Evolutionary conservation across 2,888 invertebrate genomes (phyloP), one percentile per base, ranked within the genome.

Genomic region (Lottia gigantea): DNA sequence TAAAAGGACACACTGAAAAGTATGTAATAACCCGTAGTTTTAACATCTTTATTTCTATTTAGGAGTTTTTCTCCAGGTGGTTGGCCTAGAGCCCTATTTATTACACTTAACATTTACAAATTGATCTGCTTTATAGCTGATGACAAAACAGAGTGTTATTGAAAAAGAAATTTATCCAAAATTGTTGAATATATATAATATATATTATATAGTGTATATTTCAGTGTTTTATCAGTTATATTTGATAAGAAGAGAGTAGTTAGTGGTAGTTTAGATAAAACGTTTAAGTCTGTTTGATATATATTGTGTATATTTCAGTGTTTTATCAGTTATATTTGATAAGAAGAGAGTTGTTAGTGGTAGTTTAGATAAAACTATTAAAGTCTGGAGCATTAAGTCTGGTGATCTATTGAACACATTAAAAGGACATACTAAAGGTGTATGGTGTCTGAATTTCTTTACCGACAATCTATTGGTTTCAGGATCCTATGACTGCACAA

Each of bases 391-490:
- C 70, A 76, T 86, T 61, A 76, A 76, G 64, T 79, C 83, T 4
- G 85, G 83, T 4, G 74, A 76, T 62, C 76, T 80, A 31, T 64
- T 75, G 31, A 82, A 84, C 68, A 83, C 82, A 8, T 75, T 87
- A 16, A 78, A 74, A 62, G 87, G 86, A 0, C 87, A 87, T 72
- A 74, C 72, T 15, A 79, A 79, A 64, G 86, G 86, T 11, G 82
- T 87, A 40, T 87, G 86, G 86, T 84, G 85, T 68, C 75, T 87
- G 1, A 79, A 83, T 71, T 86, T 87, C 80, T 84, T 84, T 72
- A 86, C 86, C 14, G 74, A 83, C 49, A 76, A 82, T 67, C 79
- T 86, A 3, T 80, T 87, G 25, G 75, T 86, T 65, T 85, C 85
- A 69, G 87, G 84, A n/a, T 83, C 85, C 7, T 85, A 83, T 73